These are phyloP conservation scores for Pristis pectinata DNA, from an alignment of 2,797 vertebrate genomes.

Conservation along the genomic window DNA sequence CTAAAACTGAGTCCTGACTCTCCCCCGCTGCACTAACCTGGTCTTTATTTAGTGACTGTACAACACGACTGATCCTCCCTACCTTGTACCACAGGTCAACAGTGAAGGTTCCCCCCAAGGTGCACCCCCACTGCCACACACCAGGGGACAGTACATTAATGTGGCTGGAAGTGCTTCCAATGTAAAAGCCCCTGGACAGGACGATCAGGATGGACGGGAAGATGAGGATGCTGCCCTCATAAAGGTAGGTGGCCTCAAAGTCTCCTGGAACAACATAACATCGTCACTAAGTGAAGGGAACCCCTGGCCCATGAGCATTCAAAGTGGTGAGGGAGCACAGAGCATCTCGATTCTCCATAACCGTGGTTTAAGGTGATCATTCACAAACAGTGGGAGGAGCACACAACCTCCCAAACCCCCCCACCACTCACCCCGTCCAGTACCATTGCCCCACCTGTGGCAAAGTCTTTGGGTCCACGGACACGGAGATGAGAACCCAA, in stretches of 20 bases:
- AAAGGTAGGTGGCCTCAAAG: not conserved
- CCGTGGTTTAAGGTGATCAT: too few species aligned
- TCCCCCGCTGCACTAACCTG: not conserved
- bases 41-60: not conserved
- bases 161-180: not conserved
- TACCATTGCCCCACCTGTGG: too few species aligned
- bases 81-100: not conserved
- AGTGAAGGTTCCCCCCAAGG: not conserved
- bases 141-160: not conserved
- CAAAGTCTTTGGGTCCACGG: too few species aligned
- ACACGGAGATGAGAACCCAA: too few species aligned
- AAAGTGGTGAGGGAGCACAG: too few species aligned
- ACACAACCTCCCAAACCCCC: too few species aligned
- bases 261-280: too few species aligned
- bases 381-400: too few species aligned
- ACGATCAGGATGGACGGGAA: not conserved
- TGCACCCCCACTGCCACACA: not conserved
- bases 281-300: too few species aligned
- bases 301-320: too few species aligned
- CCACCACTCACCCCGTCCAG: too few species aligned
- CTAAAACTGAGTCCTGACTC: not conserved
- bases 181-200: not conserved
- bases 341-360: too few species aligned
- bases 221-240: not conserved
- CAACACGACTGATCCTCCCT: not conserved